A percentile compares a stretch with the other conserved stretches of the same genome.
These are phyloP conservation scores for Hipposideros armiger DNA, from an alignment of 2,113 vertebrate species.

Conservation along the genomic window DNA sequence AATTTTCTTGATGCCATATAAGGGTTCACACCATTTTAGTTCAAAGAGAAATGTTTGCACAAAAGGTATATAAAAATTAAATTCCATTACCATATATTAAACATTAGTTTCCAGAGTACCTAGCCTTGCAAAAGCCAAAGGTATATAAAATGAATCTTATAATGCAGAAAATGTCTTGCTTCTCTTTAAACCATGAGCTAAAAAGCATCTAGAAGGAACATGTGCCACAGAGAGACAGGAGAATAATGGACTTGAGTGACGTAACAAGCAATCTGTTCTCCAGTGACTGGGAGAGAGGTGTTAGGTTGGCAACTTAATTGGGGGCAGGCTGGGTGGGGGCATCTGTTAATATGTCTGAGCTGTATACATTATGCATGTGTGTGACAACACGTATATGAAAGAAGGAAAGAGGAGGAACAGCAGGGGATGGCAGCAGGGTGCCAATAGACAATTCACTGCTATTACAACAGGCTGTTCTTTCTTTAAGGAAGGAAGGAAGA, in stretches of 20 bases:
- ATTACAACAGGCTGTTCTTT: constrained; percentile 42
- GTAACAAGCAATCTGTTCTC: constrained; percentile 42
- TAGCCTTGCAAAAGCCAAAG: constrained; percentile 68
- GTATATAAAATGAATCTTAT: constrained; percentile 67
- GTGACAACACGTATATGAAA: constrained; percentile 59
- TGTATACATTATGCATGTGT: constrained; percentile 39
- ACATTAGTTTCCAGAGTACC: constrained; percentile 58
- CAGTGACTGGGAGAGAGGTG: background rate
- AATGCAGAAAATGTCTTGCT: constrained; percentile 59
- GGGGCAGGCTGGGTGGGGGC: constrained; percentile 24
- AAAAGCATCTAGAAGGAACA: constrained; percentile 35
- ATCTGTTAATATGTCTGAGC: constrained; percentile 50
- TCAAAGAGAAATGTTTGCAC: constrained; percentile 56
- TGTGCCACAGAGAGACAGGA: background rate
- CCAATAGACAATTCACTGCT: constrained; percentile 63
- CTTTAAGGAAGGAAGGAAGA: constrained; percentile 68
- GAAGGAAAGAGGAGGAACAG: constrained; percentile 51
- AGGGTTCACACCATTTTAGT: constrained; percentile 59
- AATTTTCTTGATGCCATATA: constrained; percentile 41
- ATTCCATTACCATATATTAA: constrained; percentile 76
- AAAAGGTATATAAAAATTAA: constrained; percentile 65
- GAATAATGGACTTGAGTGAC: constrained; percentile 42
- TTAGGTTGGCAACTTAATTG: constrained; percentile 62
- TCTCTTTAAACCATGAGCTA: constrained; percentile 53
- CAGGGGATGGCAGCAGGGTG: constrained; percentile 44